phyloP scores from a whole-genome alignment of 2,797 vertebrate species.

The Bufotes viridis region DNA sequence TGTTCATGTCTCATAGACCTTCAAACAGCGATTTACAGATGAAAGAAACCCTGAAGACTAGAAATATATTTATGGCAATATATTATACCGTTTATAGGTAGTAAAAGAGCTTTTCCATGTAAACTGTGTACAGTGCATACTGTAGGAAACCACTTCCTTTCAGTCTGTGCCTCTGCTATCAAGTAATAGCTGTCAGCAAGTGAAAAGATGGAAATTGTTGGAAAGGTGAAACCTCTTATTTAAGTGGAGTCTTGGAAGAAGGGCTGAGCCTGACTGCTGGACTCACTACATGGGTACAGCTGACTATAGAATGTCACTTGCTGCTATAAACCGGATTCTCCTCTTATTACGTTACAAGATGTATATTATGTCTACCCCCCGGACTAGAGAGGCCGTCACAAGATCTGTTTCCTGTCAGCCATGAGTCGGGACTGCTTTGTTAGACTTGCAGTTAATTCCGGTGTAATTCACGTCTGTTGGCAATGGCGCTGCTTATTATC shows the following conservation, averaged over 20 bases:
- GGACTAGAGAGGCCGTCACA: not conserved
- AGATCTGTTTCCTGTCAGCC: not conserved
- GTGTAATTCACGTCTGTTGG: constrained; percentile 44
- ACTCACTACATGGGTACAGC: not conserved
- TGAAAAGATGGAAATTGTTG: not conserved
- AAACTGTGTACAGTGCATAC: not conserved
- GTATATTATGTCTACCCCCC: not conserved
- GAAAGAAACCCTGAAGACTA: no score
- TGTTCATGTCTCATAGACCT: no score
- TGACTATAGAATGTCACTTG: not conserved
- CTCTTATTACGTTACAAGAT: not conserved
- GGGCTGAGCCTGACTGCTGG: not conserved
- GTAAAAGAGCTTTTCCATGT: not conserved
- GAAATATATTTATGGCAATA: not conserved
- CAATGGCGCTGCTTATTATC: constrained; percentile 8
- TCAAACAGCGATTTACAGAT: no score
- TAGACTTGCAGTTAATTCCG: constrained; percentile 32
- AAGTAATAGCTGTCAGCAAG: not conserved
- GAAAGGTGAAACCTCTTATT: not conserved
- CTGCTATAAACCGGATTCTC: not conserved
- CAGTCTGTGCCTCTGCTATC: not conserved
- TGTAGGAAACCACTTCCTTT: not conserved
- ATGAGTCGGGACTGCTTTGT: constrained; percentile 15
- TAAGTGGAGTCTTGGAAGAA: not conserved
- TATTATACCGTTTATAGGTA: not conserved